Evolutionary conservation across 1,140 invertebrate species (phyloP), one percentile per base, ranked within the genome.

Genomic region (Bombus confusus): DNA sequence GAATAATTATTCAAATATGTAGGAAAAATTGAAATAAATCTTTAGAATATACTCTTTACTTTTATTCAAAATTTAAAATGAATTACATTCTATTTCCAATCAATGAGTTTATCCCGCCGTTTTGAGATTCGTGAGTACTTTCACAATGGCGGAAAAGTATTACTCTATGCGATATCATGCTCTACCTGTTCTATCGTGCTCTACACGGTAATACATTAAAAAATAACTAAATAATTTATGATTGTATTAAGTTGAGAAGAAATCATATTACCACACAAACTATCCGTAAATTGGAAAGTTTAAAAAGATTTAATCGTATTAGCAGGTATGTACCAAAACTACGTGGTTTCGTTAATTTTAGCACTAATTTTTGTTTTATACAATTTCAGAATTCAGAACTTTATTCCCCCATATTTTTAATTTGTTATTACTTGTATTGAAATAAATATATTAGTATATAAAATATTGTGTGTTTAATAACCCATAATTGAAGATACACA

Each of bases 121-220:
- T 84, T 31, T 43, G 28, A 78, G 64, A n/a, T 57, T 59, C 28
- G 52, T 22, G 18, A 52, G 47, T 85, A 64, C 34, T 80, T 81
- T 74, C 18, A 74, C 43, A 73, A 85, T 81, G 83, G 78, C 78
- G 78, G 78, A 74, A 74, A 57, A 34, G 8, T 43, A 59, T 15
- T 37, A 37, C 57, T 52, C 10, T 62, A 34, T 15, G 34, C 9
- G 15, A 31, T 57, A 43, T 43, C 22, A n/a, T n/a, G n/a, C n/a
- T n/a, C n/a, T n/a, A n/a, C n/a, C n/a, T n/a, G n/a, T n/a, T n/a
- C n/a, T n/a, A n/a, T n/a, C n/a, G n/a, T n/a, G n/a, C n/a, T n/a
- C n/a, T n/a, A n/a, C n/a, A n/a, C n/a, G n/a, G 47, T 52, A 52
- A 52, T 52, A 52, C 47, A 52, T 80, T 74, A 43, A 66, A 52